These are phyloP conservation scores for Ophioninae sp. DNA, from an alignment of 2,888 invertebrate species.

Conservation along the genomic window DNA sequence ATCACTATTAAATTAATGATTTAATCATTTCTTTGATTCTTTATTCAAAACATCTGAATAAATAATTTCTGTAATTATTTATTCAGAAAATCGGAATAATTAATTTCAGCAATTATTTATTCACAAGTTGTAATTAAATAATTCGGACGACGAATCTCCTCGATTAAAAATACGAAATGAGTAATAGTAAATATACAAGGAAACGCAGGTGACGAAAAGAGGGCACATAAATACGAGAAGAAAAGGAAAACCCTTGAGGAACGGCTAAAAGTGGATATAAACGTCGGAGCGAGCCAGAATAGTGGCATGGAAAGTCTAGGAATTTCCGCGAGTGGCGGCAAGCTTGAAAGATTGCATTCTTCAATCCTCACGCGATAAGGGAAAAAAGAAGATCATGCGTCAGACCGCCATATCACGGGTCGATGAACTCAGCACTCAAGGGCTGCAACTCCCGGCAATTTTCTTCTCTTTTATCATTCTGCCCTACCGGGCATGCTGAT, in stretches of 20 bases:
- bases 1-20: no score
- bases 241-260: not conserved
- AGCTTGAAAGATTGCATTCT: constrained; percentile 55
- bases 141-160: not conserved
- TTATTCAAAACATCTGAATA: no score
- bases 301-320: not conserved
- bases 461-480: not conserved
- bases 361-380: constrained; percentile 23
- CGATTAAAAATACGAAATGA: constrained; percentile 2
- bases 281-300: not conserved
- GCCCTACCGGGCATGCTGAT: not conserved
- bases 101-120: not conserved
- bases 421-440: constrained; percentile 35
- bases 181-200: not conserved
- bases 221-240: not conserved
- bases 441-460: not conserved
- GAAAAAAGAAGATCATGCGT: constrained; percentile 9
- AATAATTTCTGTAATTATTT: no score
- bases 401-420: constrained; percentile 21
- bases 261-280: constrained; percentile 7
- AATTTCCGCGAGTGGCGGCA: constrained; percentile 12
- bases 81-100: no score
- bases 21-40: no score
- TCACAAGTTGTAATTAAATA: not conserved
- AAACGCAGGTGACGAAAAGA: not conserved